Percentiles rank a stretch among this genome's conserved stretches.
Evolutionary conservation across 2,888 invertebrate species (phyloP).

Genomic region (Drosophila stalkeri): DNA sequence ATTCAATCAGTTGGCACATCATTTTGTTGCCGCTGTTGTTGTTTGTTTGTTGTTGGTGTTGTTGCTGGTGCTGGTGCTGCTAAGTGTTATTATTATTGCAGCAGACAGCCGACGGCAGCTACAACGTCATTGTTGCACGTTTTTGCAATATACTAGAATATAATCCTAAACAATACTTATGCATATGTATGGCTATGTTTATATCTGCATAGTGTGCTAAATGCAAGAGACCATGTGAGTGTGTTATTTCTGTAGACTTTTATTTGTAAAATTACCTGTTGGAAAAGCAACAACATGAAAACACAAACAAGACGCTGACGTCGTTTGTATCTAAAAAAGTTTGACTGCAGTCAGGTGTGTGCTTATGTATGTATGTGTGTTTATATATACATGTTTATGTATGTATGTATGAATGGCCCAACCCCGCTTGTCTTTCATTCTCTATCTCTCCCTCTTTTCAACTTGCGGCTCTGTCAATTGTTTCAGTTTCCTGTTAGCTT

Average conservation of each 20-base stretch:
- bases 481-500: slow-evolving; percentile 51
- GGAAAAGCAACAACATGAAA: slow-evolving; percentile 21
- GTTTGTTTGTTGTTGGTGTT: slow-evolving; percentile 15
- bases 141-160: slow-evolving; percentile 73
- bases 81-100: slow-evolving; percentile 43
- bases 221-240: slow-evolving; percentile 19
- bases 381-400: too few species aligned
- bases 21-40: slow-evolving; percentile 41
- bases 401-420: slow-evolving; percentile 7
- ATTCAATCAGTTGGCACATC: slow-evolving; percentile 73
- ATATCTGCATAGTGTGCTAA: slow-evolving; percentile 4
- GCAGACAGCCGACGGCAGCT: slow-evolving; percentile 42
- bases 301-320: slow-evolving; percentile 33
- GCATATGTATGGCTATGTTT: slow-evolving; percentile 13
- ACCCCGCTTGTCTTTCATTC: slow-evolving; percentile 6
- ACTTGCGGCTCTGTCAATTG: slow-evolving; percentile 3
- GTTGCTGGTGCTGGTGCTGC: slow-evolving; percentile 33
- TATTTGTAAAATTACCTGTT: slow-evolving; percentile 54
- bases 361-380: slow-evolving; percentile 7
- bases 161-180: slow-evolving; percentile 20
- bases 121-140: slow-evolving; percentile 75
- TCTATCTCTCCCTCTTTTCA: slow-evolving; percentile 20
- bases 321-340: slow-evolving; percentile 37
- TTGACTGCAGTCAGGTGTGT: slow-evolving; percentile 35
- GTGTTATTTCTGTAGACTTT: slow-evolving; percentile 33